Evolutionary conservation across 2,113 vertebrate species (phyloP), one percentile per base, ranked within the genome.

Genomic region (Merops nubicus): DNA sequence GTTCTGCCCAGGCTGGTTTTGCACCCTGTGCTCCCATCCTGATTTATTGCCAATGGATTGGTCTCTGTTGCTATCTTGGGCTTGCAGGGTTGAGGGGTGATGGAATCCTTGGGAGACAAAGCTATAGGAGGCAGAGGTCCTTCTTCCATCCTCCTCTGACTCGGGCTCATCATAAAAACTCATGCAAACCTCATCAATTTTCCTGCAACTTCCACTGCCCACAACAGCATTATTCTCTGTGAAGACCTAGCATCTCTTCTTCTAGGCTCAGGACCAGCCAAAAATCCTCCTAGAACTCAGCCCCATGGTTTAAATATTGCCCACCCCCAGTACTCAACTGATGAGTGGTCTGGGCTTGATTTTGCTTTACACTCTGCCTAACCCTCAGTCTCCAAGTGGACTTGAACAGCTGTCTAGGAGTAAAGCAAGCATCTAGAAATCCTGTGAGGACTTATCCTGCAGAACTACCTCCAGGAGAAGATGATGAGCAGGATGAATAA

Each of bases 381-480:
- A 11, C 7, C 8, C 28, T 36, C n/a, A 1, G 0, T 3, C 28
- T 26, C 23, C 12, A 59, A 1, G 7, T 29, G 51, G 29, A 50
- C 5, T 4, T 33, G 36, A 56, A 33, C 22, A 23, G 21, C 18
- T 40, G 12, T 20, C 4, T 65, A 21, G 33, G 47, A 50, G 15
- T 5, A 29, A 78, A 85, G 31, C 5, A 72, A 20, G 2, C 25
- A 64, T 8, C 40, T 48, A 5, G 20, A 79, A 77, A 68, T 8
- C 42, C 33, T 19, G 10, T 9, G 28, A 57, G 25, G 57, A 56
- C 1, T 5, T 33, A 15, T 31, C 22, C 34, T 62, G 26, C 8
- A 68, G 51, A 94, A 33, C 15, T 54, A 2, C 3, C 20, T 45
- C 17, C 59, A 68, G 50, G 2, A 82, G n/a, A 56, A 81, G 26